Percentiles rank a stretch among this genome's conserved stretches.
These are phyloP conservation scores for Argya squamiceps DNA, from an alignment of 2,797 vertebrate genomes.

Conservation along the genomic window DNA sequence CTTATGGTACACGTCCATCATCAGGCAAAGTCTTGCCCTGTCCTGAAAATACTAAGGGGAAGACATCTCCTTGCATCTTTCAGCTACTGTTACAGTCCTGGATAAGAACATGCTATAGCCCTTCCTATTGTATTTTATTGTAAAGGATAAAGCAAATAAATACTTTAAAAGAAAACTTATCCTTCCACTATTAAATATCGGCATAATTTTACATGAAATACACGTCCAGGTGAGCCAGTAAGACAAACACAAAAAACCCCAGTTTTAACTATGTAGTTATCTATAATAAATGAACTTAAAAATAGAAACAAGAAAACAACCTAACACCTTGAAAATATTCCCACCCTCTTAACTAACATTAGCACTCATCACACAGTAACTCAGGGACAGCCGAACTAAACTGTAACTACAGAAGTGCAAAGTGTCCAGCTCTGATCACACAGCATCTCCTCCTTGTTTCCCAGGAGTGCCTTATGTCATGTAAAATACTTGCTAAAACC, in stretches of 20 bases:
- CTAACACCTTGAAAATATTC: neutral
- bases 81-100: neutral
- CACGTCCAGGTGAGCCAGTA: fast-evolving
- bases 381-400: neutral
- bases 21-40: neutral
- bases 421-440: neutral
- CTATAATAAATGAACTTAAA: neutral
- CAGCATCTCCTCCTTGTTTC: neutral
- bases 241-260: fast-evolving
- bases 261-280: neutral
- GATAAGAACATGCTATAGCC: neutral
- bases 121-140: neutral
- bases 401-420: neutral
- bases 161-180: neutral
- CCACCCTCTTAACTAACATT: neutral
- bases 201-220: neutral
- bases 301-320: neutral
- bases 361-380: neutral
- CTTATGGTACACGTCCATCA: neutral
- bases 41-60: neutral
- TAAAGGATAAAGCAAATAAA: neutral
- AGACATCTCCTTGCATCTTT: neutral
- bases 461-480: neutral
- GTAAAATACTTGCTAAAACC: neutral
- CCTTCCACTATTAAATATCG: neutral